These are phyloP conservation scores for Chlorospingus flavigularis DNA, from an alignment of 2,797 vertebrate species.

Conservation along the genomic window DNA sequence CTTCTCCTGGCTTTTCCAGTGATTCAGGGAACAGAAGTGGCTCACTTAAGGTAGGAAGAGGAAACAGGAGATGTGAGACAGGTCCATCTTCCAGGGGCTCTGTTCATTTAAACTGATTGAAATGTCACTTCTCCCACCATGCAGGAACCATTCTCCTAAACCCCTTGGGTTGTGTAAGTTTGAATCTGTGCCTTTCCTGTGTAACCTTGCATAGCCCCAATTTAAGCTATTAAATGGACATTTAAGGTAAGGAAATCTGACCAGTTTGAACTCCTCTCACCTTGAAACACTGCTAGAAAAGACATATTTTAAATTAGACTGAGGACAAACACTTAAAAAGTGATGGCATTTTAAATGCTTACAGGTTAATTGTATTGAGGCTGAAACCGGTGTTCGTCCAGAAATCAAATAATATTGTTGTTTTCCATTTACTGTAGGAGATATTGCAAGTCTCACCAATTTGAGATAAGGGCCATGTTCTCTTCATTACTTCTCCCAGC, in stretches of 20 bases:
- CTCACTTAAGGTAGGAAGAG: neutral
- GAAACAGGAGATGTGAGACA: neutral
- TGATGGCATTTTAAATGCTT: neutral
- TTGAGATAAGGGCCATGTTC: neutral
- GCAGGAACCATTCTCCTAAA: neutral
- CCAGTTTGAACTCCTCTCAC: neutral
- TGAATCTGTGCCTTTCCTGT: neutral
- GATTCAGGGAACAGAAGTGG: neutral
- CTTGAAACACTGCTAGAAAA: neutral
- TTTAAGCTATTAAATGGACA: neutral
- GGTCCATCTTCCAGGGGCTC: neutral
- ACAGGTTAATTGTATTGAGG: neutral
- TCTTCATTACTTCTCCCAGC: constrained; percentile 1
- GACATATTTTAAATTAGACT: neutral
- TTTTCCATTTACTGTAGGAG: neutral
- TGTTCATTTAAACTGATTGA: neutral
- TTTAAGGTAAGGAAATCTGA: neutral
- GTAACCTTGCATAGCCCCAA: neutral
- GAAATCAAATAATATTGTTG: neutral
- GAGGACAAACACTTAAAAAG: neutral
- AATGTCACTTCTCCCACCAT: neutral
- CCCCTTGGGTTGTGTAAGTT: too few species aligned
- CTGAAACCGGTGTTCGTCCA: neutral
- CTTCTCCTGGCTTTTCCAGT: neutral
- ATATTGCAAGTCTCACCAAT: neutral